phyloP scores from a whole-genome alignment of 2,888 invertebrate genomes.

The Agrotis ipsilon region DNA sequence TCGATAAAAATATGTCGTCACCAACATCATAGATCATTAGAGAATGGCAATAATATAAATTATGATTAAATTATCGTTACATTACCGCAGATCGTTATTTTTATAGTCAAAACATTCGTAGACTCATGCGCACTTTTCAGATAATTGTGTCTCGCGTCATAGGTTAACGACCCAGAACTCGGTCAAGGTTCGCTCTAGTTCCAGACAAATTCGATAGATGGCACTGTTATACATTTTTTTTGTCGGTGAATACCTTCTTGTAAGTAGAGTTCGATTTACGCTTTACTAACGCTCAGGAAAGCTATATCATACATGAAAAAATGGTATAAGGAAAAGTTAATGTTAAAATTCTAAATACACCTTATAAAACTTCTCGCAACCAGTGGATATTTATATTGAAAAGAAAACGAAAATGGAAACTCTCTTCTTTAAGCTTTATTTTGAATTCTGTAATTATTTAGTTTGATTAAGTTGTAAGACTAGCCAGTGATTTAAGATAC shows the following conservation, averaged over 20 bases:
- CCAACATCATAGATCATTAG: slow-evolving; percentile 1
- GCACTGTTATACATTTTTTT: slow-evolving; percentile 31
- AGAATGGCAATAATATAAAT: slow-evolving; percentile 22
- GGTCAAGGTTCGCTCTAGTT: slow-evolving; percentile 67
- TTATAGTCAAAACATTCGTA: slow-evolving; percentile 47
- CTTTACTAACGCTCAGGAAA: background rate
- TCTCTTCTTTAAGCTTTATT: too few relatives aligned
- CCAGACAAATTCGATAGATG: slow-evolving; percentile 52
- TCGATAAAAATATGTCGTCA: background rate
- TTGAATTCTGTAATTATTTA: too few relatives aligned
- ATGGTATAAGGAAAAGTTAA: too few relatives aligned
- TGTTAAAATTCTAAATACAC: slow-evolving; percentile 18
- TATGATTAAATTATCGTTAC: slow-evolving; percentile 23
- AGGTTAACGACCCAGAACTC: slow-evolving; percentile 56
- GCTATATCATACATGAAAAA: too few relatives aligned
- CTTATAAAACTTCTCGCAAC: background rate
- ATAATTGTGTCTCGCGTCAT: slow-evolving; percentile 51
- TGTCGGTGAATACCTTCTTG: background rate
- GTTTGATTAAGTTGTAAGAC: too few relatives aligned
- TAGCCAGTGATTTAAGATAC: too few relatives aligned
- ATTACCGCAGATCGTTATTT: slow-evolving; percentile 40
- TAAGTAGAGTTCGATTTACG: background rate
- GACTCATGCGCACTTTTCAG: slow-evolving; percentile 64
- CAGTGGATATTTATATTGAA: too few relatives aligned
- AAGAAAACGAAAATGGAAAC: too few relatives aligned